These are phyloP conservation scores for Dynastes grantii DNA, from an alignment of 2,888 invertebrate species.

Conservation along the genomic window DNA sequence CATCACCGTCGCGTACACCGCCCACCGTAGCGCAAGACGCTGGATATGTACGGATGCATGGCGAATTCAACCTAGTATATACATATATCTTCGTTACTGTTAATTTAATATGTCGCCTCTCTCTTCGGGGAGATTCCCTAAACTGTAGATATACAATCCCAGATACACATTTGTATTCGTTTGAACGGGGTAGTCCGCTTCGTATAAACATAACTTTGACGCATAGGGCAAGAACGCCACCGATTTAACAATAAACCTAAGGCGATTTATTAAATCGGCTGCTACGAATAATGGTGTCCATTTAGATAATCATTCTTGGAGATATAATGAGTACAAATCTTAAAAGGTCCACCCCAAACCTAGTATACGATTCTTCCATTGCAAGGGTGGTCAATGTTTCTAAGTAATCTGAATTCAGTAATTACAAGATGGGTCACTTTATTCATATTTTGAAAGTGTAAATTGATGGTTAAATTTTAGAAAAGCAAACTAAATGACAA, in stretches of 20 bases:
- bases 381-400: no score
- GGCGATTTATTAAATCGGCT: conserved; percentile 44
- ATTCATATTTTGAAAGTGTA: no score
- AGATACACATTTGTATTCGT: conserved; percentile 36
- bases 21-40: conserved; percentile 21
- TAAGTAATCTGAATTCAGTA: no score
- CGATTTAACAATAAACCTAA: conserved; percentile 40
- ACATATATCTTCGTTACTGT: conserved; percentile 49
- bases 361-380: not conserved
- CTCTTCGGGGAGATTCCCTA: conserved; percentile 14
- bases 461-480: no score
- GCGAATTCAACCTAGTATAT: conserved; percentile 28
- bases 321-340: conserved; percentile 24
- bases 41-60: not conserved
- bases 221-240: not conserved
- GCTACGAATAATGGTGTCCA: conserved; percentile 29
- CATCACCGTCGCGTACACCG: not conserved
- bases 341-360: not conserved
- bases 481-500: no score
- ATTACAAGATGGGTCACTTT: no score
- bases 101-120: conserved; percentile 48
- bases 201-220: conserved; percentile 28
- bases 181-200: conserved; percentile 6
- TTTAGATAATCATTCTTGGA: conserved; percentile 34
- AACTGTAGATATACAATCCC: conserved; percentile 16